Percentiles rank a stretch among this genome's conserved stretches.
These are phyloP conservation scores for Melolontha melolontha DNA, from an alignment of 2,888 invertebrate species.

Conservation along the genomic window DNA sequence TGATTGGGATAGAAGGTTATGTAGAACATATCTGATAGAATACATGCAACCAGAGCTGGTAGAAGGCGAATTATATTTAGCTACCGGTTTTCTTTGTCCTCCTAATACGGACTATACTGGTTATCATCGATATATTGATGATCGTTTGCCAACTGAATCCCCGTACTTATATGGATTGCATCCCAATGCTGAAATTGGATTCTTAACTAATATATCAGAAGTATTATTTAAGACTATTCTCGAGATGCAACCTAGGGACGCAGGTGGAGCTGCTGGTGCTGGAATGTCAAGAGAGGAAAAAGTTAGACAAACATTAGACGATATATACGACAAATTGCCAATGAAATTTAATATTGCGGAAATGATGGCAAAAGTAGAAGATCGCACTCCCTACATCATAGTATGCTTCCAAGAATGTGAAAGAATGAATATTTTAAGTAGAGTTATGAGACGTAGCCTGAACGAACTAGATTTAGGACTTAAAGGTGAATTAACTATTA, in stretches of 20 bases:
- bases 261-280: conserved; percentile 77
- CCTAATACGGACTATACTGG: conserved; percentile 88
- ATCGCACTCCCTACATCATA: conserved; percentile 90
- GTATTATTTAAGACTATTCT: conserved; percentile 85
- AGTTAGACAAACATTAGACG: conserved; percentile 81
- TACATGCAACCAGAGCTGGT: conserved; percentile 90
- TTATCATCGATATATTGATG: conserved; percentile 91
- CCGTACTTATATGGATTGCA: conserved; percentile 93
- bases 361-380: conserved; percentile 87
- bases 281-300: conserved; percentile 85
- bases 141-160: conserved; percentile 86
- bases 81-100: conserved; percentile 88
- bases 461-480: conserved; percentile 89
- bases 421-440: conserved; percentile 90
- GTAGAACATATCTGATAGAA: conserved; percentile 86
- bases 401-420: conserved; percentile 96
- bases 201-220: conserved; percentile 88
- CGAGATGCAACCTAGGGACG: conserved; percentile 90
- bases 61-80: conserved; percentile 86
- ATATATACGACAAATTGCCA: conserved; percentile 88
- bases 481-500: conserved; percentile 94
- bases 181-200: conserved; percentile 95
- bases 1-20: conserved; percentile 93
- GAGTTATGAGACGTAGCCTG: conserved; percentile 84
- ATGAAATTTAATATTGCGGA: conserved; percentile 89